Conservation (phyloP, 2,113 vertebrate genomes). For the Anoura caudifer region DNA sequence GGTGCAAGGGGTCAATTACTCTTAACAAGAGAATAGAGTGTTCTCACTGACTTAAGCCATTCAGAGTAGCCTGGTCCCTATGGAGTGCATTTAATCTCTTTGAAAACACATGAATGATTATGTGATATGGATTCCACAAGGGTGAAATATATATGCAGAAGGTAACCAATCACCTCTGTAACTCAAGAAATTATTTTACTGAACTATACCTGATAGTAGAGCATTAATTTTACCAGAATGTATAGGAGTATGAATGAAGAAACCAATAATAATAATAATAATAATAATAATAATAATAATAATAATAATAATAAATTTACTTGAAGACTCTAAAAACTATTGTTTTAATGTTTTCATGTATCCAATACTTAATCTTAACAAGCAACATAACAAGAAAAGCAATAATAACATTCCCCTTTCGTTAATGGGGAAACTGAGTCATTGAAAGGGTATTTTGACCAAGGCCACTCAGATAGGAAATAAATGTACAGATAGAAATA, state of each 20-base stretch:
- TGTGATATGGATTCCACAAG: background rate
- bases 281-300: background rate
- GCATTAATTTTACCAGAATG: background rate
- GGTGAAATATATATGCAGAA: background rate
- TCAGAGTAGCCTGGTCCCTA: background rate
- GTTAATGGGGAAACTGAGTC: background rate
- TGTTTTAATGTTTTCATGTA: background rate
- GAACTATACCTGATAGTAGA: background rate
- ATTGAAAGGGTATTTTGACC: background rate
- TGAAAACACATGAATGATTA: background rate
- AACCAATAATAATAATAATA: background rate
- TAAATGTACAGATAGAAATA: background rate
- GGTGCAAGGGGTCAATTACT: background rate
- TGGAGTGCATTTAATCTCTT: background rate
- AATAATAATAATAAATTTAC: background rate
- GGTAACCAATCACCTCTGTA: background rate
- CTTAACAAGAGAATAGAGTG: background rate
- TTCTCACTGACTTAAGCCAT: background rate
- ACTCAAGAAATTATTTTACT: background rate
- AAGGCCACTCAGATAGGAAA: background rate
- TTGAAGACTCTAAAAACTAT: background rate
- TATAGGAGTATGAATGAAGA: background rate
- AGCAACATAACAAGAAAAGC: background rate
- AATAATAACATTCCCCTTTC: background rate
- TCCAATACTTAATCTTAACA: background rate